A percentile compares a stretch with the other conserved stretches of the same genome.
These are phyloP conservation scores for Hetaerina titia DNA, from an alignment of 2,888 invertebrate species.

Conservation along the genomic window DNA sequence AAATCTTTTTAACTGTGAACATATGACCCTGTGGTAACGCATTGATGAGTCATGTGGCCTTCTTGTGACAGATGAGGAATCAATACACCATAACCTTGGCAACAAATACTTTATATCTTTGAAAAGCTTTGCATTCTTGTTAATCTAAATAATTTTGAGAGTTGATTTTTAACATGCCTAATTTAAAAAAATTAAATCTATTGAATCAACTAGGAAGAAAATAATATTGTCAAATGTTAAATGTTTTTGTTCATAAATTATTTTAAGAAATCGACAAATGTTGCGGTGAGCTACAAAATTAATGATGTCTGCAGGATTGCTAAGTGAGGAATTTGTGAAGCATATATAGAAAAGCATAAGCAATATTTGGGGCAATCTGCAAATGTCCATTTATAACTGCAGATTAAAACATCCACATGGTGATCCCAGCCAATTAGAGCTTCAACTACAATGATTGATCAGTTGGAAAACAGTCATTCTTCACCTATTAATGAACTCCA, in stretches of 20 bases:
- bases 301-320: neutral
- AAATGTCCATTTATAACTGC: neutral
- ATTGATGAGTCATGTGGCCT: neutral
- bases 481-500: too few species aligned
- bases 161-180: neutral
- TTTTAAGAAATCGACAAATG: neutral
- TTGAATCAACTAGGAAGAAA: neutral
- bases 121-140: neutral
- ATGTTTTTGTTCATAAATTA: neutral
- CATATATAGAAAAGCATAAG: neutral
- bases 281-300: neutral
- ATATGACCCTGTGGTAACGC: neutral
- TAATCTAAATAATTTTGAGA: neutral
- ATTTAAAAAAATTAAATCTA: neutral
- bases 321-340: neutral
- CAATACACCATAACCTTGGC: neutral
- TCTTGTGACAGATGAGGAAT: neutral
- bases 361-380: neutral
- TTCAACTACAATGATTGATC: too few species aligned
- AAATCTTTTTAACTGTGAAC: neutral
- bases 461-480: too few species aligned
- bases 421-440: too few species aligned
- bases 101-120: neutral
- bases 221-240: neutral
- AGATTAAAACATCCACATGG: neutral